These are phyloP conservation scores for Cecidostiba fungosa DNA, from an alignment of 2,888 invertebrate genomes.

Conservation along the genomic window DNA sequence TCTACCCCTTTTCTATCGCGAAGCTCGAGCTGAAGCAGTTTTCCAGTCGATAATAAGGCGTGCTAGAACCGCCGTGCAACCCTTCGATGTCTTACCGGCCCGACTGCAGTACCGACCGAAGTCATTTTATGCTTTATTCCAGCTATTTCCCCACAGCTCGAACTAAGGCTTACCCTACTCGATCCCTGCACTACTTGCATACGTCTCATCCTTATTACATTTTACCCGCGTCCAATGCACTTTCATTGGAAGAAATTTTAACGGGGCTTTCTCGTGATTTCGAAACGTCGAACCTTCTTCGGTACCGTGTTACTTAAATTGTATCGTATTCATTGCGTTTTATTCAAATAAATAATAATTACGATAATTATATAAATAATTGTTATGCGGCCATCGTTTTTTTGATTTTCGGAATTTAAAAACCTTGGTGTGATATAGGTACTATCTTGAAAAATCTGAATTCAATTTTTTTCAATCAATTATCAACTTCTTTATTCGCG, in stretches of 20 bases:
- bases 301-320: background rate
- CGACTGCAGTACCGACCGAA: slow-evolving; percentile 76
- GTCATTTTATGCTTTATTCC: slow-evolving; percentile 48
- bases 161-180: background rate
- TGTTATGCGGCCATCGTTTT: too few species aligned
- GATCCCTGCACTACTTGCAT: slow-evolving; percentile 3
- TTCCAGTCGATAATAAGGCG: slow-evolving; percentile 78
- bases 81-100: slow-evolving; percentile 68
- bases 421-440: too few species aligned
- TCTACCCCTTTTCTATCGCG: slow-evolving; percentile 76
- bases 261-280: slow-evolving; percentile 12
- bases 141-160: background rate
- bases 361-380: too few species aligned
- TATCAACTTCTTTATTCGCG: too few species aligned
- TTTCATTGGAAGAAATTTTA: background rate
- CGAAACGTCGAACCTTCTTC: background rate
- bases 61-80: slow-evolving; percentile 66
- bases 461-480: background rate
- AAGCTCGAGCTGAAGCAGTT: slow-evolving; percentile 68
- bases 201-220: background rate
- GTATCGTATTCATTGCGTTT: background rate
- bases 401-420: too few species aligned
- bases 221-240: background rate
- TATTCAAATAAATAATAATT: background rate
- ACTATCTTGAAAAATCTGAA: background rate